Evolutionary conservation across 1,140 invertebrate genomes (phyloP).

Genomic region (Patella vulgata): DNA sequence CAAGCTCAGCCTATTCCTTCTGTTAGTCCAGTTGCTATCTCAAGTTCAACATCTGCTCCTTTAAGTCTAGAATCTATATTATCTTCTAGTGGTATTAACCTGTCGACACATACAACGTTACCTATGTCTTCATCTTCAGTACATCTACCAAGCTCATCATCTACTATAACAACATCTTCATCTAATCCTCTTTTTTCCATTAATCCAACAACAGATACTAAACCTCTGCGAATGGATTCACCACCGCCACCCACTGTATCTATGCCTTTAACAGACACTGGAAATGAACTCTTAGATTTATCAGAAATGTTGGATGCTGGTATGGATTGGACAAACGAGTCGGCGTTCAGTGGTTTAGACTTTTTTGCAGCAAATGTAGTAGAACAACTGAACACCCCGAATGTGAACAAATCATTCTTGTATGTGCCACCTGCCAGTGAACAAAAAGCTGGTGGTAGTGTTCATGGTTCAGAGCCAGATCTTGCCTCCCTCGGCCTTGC

Average conservation of each 20-base stretch:
- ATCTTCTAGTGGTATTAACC: neutral
- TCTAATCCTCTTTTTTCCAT: neutral
- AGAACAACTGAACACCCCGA: conserved; percentile 31
- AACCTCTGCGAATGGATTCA: neutral
- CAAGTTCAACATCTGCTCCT: conserved; percentile 15
- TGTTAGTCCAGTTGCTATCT: conserved; percentile 3
- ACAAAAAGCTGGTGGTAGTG: conserved; percentile 15
- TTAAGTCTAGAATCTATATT: conserved; percentile 1
- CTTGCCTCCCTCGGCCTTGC: conserved; percentile 38
- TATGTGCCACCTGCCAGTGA: conserved; percentile 15
- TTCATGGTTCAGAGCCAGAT: conserved; percentile 47
- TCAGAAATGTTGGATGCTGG: conserved; percentile 51
- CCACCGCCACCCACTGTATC: conserved; percentile 9
- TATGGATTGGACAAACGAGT: conserved; percentile 61
- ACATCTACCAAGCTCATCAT: no score
- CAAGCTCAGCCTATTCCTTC: conserved; percentile 35
- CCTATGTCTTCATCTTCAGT: neutral
- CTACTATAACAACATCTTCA: neutral
- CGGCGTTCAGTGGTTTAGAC: conserved; percentile 45
- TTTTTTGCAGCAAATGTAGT: conserved; percentile 38
- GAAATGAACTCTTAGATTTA: conserved; percentile 51
- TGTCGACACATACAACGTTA: neutral
- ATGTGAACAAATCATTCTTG: conserved; percentile 17
- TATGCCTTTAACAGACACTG: conserved; percentile 19
- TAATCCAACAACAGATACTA: neutral